These are phyloP conservation scores for Oncorhynchus gorbuscha DNA, from an alignment of 2,113 vertebrate species.

Conservation along the genomic window DNA sequence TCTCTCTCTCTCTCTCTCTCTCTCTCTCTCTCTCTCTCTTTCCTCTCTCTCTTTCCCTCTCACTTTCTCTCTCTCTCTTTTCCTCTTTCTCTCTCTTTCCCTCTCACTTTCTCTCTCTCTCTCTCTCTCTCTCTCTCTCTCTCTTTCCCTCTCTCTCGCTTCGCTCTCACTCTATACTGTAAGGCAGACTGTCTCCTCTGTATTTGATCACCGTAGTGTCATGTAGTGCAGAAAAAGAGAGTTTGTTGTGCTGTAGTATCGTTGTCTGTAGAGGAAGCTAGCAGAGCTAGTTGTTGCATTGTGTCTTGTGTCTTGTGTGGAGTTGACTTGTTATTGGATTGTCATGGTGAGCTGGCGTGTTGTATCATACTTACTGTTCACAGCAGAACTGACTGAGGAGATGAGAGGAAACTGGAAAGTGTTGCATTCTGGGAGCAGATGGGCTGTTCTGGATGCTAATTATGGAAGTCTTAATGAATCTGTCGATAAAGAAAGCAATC, in stretches of 20 bases:
- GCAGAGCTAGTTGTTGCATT: neutral
- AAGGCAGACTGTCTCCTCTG: neutral
- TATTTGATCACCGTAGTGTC: neutral
- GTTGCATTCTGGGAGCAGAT: conserved; percentile 26
- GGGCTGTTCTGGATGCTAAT: conserved; percentile 13
- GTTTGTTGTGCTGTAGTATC: neutral
- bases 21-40: no score
- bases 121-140: conserved; percentile 16
- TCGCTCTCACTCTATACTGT: neutral
- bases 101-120: neutral
- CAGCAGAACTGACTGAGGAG: neutral
- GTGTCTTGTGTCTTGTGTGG: neutral
- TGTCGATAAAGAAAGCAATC: neutral
- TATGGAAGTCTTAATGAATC: neutral
- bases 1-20: neutral
- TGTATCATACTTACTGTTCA: neutral
- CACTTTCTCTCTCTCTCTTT: conserved; percentile 4
- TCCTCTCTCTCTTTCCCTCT: no score
- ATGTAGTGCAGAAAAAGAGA: neutral
- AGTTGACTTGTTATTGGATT: neutral
- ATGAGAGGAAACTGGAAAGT: conserved; percentile 18
- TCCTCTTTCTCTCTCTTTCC: neutral
- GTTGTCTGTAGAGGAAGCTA: neutral
- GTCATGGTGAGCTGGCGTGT: neutral
- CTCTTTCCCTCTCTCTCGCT: no score